These are phyloP conservation scores for Takifugu flavidus DNA, from an alignment of 2,113 vertebrate genomes.

Conservation along the genomic window DNA sequence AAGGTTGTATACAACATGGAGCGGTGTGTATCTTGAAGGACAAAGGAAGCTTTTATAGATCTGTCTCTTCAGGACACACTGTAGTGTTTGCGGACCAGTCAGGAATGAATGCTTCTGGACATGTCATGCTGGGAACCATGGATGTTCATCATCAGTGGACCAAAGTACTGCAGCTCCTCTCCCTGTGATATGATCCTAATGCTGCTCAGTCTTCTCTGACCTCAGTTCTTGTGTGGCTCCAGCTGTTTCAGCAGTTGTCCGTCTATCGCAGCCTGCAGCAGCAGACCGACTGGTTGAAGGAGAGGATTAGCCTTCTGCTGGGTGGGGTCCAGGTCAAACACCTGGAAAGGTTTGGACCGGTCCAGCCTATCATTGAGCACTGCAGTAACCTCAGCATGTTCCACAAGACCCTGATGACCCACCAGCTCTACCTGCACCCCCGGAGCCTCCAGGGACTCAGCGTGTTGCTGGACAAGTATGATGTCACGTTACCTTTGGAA, in stretches of 20 bases:
- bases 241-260: conserved; percentile 87
- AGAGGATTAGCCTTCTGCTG: conserved; percentile 84
- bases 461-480: conserved; percentile 84
- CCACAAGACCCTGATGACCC: conserved; percentile 75
- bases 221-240: conserved; percentile 5
- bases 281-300: conserved; percentile 82
- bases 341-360: conserved; percentile 81
- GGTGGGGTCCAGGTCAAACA: conserved; percentile 85
- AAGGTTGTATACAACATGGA: too few species aligned
- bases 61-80: conserved; percentile 72
- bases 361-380: conserved; percentile 83
- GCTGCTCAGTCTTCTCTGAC: background rate
- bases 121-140: conserved; percentile 92
- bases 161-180: conserved; percentile 75
- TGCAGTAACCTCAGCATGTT: conserved; percentile 81
- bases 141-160: conserved; percentile 97
- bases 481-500: background rate
- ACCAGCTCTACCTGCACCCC: conserved; percentile 79
- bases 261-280: conserved; percentile 82
- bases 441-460: conserved; percentile 85
- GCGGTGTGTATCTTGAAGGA: background rate
- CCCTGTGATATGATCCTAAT: background rate
- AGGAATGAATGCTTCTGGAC: conserved; percentile 87
- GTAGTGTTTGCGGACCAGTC: conserved; percentile 91
- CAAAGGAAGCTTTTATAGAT: background rate